Percentiles rank a stretch among this genome's conserved stretches.
Conservation (phyloP, 2,797 vertebrate genomes). For the Malurus leucopterus region DNA sequence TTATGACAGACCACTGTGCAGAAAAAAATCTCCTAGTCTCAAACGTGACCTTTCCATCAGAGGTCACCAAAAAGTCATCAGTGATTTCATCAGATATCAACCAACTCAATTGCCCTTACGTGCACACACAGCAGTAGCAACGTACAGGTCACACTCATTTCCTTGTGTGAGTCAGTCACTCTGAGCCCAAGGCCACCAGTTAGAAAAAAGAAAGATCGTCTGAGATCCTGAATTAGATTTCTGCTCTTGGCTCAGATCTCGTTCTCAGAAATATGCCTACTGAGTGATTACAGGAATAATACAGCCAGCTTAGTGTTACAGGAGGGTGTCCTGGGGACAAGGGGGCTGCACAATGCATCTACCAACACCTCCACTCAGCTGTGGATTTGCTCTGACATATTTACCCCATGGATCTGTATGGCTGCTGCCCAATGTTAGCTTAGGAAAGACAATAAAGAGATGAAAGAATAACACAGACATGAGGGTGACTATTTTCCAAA, state of each 20-base stretch:
- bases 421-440: not conserved
- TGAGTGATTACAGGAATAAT: slow-evolving; percentile 34
- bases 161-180: slow-evolving; percentile 54
- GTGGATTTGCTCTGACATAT: not conserved
- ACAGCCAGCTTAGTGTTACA: not conserved
- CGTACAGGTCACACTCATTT: slow-evolving; percentile 46
- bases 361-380: not conserved
- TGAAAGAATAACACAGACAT: slow-evolving; percentile 22
- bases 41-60: slow-evolving; percentile 13
- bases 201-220: slow-evolving; percentile 50
- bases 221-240: slow-evolving; percentile 53
- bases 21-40: slow-evolving; percentile 19
- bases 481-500: slow-evolving; percentile 25
- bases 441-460: slow-evolving; percentile 9
- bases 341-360: not conserved
- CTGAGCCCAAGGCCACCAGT: slow-evolving; percentile 57
- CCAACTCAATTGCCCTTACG: slow-evolving; percentile 54
- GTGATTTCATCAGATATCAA: slow-evolving; percentile 61
- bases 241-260: slow-evolving; percentile 43
- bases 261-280: slow-evolving; percentile 48
- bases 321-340: not conserved
- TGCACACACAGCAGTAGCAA: slow-evolving; percentile 45
- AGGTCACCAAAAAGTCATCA: slow-evolving; percentile 57
- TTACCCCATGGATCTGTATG: not conserved
- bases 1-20: slow-evolving; percentile 4